Evolutionary conservation across 2,888 invertebrate species (phyloP), one percentile per base, ranked within the genome.

Genomic region (Eilema depressum): DNA sequence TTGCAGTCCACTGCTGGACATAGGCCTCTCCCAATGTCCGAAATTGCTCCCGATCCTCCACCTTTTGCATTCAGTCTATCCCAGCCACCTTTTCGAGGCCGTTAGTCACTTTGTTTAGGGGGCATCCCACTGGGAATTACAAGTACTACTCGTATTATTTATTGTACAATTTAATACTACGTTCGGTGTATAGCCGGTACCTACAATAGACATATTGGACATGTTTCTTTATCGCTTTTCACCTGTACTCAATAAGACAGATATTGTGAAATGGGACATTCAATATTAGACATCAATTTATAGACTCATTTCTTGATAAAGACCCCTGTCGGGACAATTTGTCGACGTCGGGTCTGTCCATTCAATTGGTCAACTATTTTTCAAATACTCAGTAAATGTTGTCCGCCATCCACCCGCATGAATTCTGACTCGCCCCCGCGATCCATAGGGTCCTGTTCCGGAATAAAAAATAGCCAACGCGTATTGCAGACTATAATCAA

Each of bases 281-380:
- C 53, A 53, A 53, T 53, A 53, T n/a, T n/a, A n/a, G n/a, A 53
- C 53, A 20, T 20, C 53, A 53, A 53, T 53, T 53, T 53, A n/a
- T 20, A 8, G 53, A 53, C 53, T 53, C n/a, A 53, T 20, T n/a
- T 53, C 53, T n/a, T 53, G 53, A 53, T 53, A 53, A n/a, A n/a
- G 53, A n/a, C 8, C 53, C 53, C n/a, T 53, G 53, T 53, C 20
- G 53, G 17, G 53, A 2, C 53, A 7, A 53, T n/a, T 53, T n/a
- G n/a, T 53, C n/a, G 20, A 53, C n/a, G 53, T 53, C 53, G 53
- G n/a, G 10, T n/a, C 53, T n/a, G n/a, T n/a, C 53, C 10, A 53
- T 53, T 53, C 53, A 53, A 53, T 53, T 53, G 53, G 20, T 53
- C 53, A 53, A 53, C n/a, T 53, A 53, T 53, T 53, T 53, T 53